phyloP scores from a whole-genome alignment of 2,888 invertebrate genomes.

The Loripinus fragilis region DNA sequence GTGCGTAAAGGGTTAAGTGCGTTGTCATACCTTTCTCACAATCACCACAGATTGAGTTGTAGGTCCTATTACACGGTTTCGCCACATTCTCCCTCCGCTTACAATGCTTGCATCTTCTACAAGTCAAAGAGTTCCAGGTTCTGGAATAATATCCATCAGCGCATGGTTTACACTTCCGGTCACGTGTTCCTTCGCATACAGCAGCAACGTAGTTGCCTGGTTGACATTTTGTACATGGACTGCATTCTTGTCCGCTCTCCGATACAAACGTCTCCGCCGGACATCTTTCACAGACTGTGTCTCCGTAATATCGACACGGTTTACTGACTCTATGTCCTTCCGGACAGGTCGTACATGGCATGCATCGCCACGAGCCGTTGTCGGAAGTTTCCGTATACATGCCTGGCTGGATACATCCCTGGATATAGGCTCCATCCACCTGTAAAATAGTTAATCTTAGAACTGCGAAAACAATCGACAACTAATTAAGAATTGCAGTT shows the following conservation, averaged over 20 bases:
- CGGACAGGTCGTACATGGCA: neutral
- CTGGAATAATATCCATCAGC: neutral
- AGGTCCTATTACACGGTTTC: neutral
- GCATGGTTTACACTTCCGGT: neutral
- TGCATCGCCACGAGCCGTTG: neutral
- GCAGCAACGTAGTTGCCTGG: constrained; percentile 11
- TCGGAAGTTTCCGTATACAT: neutral
- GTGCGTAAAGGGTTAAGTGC: too few species aligned
- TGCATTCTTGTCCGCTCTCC: neutral
- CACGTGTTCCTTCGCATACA: neutral
- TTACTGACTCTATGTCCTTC: neutral
- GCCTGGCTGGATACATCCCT: neutral
- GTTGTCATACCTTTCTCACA: neutral
- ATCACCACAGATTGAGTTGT: neutral
- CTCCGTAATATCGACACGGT: neutral
- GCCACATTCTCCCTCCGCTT: neutral
- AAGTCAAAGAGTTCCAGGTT: neutral
- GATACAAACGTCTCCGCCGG: neutral
- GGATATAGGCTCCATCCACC: neutral
- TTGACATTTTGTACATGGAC: neutral
- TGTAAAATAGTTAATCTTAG: too few species aligned
- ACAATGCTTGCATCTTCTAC: neutral
- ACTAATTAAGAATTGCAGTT: too few species aligned
- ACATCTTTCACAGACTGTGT: neutral
- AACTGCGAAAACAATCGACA: too few species aligned